Base-by-base conservation (phyloP, 2,888 invertebrate genomes). In the Phalera bucephala region DNA sequence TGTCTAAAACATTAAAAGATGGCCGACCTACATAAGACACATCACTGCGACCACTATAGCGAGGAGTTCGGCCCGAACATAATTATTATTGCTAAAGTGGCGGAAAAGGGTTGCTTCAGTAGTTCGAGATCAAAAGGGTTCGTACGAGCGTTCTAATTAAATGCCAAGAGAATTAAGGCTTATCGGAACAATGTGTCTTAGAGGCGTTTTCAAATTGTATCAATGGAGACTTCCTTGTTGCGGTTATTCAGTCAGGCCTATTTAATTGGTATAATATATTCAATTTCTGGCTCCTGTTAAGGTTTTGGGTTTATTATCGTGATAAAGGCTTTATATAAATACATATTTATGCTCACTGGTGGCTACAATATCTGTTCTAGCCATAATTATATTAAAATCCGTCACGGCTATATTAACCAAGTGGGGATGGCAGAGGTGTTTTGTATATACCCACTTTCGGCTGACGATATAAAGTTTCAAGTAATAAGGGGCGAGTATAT, bases 111-210 rank as follows among this genome's bases (percentile, higher is more conserved):
- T 41, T 20, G 27, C 27, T n/a, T n/a, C n/a, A n/a, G n/a, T n/a
- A n/a, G n/a, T n/a, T n/a, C n/a, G n/a, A 51, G 45, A 51, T 48
- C 53, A 57, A 52, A 54, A 41, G 46, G 50, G 30, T 40, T 31
- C 35, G 40, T 27, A 28, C 33, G 26, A 19, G 31, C 17, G 22
- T 8, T 20, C 40, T 53, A 60, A 58, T 57, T 46, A 53, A 45
- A 58, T 48, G 23, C 28, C 45, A 41, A 36, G 36, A 41, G n/a
- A 36, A 43, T 38, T 41, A 32, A 40, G 39, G 27, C 20, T 23
- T 34, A 56, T 44, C 33, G 12, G 20, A 20, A 33, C 31, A 45
- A 44, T 40, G 40, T 26, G 36, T 38, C 41, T 53, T 26, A 21
- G 23, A 33, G 31, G 25, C 38, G 33, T 31, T 46, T 33, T 27